Evolutionary conservation across 2,113 vertebrate species (phyloP).

Genomic region (Phycodurus eques): DNA sequence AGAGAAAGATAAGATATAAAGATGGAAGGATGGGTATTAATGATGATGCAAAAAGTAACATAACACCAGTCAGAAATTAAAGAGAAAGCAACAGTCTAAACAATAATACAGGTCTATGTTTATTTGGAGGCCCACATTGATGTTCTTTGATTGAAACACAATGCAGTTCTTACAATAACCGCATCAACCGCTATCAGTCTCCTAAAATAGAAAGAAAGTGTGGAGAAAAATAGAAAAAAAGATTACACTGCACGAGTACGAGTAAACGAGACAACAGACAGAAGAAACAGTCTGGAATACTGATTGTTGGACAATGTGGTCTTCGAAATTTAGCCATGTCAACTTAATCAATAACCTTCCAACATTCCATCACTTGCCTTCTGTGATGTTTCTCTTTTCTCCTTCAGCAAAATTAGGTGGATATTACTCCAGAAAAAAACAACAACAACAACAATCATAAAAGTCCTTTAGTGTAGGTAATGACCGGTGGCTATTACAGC

Average conservation of each 20-base stretch:
- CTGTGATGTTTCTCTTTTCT: conserved; percentile 26
- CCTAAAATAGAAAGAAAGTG: too few species aligned
- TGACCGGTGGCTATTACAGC: conserved; percentile 38
- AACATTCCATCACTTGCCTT: conserved; percentile 23
- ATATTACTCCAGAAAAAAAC: conserved; percentile 29
- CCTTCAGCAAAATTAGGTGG: conserved; percentile 26
- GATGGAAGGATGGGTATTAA: too few species aligned
- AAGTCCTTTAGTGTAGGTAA: conserved; percentile 60
- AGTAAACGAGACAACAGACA: not conserved
- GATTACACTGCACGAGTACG: not conserved
- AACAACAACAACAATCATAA: conserved; percentile 48
- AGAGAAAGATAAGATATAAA: too few species aligned
- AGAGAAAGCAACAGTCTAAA: too few species aligned
- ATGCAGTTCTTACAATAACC: too few species aligned
- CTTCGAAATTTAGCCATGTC: conserved; percentile 13
- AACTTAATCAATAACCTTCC: conserved; percentile 22
- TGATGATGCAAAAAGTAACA: too few species aligned
- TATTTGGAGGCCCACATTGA: too few species aligned
- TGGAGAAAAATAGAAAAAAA: not conserved
- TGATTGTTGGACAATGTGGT: not conserved
- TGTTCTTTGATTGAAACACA: too few species aligned
- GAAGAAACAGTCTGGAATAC: not conserved
- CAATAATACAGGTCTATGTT: too few species aligned
- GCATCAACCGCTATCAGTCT: too few species aligned
- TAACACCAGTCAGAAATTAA: not conserved